Evolutionary conservation across 2,113 vertebrate species (phyloP).

Genomic region (Nycticebus coucang): DNA sequence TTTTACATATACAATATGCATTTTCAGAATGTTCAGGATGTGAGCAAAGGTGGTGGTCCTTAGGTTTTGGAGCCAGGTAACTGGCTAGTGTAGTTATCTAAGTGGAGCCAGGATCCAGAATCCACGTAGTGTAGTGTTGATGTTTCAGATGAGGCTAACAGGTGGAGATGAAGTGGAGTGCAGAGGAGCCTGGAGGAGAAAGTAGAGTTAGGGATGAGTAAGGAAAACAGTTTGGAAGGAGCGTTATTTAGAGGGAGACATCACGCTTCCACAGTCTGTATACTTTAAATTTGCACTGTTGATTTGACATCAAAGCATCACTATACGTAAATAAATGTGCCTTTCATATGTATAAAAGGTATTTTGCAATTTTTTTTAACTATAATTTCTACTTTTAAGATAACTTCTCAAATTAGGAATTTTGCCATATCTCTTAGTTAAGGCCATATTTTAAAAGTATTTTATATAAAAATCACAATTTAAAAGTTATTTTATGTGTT

Average conservation of each 20-base stretch:
- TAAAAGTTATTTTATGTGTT: neutral
- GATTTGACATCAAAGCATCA: neutral
- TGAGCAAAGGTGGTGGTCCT: neutral
- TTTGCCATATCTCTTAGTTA: constrained; percentile 1
- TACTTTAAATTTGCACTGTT: neutral
- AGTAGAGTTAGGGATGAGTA: neutral
- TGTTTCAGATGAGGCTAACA: neutral
- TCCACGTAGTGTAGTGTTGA: neutral
- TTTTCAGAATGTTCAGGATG: constrained; percentile 11
- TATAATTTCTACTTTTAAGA: neutral
- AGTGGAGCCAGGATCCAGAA: neutral
- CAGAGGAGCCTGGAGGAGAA: neutral
- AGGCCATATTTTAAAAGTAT: neutral
- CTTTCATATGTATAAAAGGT: neutral
- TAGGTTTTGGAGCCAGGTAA: neutral
- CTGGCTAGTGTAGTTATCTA: neutral
- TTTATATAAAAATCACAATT: neutral
- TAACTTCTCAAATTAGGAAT: constrained; percentile 19
- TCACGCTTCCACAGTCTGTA: neutral
- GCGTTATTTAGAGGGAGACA: neutral
- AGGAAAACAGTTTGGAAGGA: neutral
- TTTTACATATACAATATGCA: neutral
- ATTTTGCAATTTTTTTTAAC: neutral
- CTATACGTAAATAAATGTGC: neutral
- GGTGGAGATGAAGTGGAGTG: neutral